A percentile compares a stretch with the other conserved stretches of the same genome.
Conservation (phyloP, 2,888 invertebrate genomes). For the Lasioglossum villosulum region DNA sequence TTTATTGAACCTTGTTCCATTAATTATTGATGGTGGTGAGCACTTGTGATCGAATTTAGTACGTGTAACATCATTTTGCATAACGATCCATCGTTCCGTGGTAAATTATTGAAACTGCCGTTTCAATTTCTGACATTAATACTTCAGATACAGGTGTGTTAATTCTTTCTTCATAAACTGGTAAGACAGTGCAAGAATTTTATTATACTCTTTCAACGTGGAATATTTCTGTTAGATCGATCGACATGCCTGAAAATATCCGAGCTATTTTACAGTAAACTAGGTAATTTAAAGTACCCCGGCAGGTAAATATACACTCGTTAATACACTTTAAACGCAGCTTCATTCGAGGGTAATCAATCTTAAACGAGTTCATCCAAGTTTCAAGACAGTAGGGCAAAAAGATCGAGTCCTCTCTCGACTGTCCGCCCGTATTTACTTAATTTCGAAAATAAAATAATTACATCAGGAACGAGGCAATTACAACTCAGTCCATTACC, state of each 20-base stretch:
- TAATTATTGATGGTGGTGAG: neutral
- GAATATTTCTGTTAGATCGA: neutral
- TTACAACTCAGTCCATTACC: conserved; percentile 22
- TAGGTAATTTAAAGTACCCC: neutral
- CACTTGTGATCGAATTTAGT: neutral
- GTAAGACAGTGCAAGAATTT: neutral
- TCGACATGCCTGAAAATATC: neutral
- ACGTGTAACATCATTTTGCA: too few species aligned
- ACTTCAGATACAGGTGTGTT: too few species aligned
- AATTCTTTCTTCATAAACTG: neutral
- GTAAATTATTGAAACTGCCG: too few species aligned
- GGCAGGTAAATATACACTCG: neutral
- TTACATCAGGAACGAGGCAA: conserved; percentile 41
- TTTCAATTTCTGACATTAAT: too few species aligned
- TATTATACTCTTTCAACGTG: neutral
- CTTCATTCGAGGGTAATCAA: neutral
- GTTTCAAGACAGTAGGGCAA: conserved; percentile 18
- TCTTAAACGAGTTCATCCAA: conserved; percentile 1
- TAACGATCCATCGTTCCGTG: too few species aligned
- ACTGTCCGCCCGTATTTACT: neutral
- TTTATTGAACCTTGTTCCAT: neutral
- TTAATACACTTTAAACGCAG: neutral
- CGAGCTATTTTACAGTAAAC: neutral
- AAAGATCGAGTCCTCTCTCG: conserved; percentile 39
- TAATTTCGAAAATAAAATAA: conserved; percentile 47